Evolutionary conservation across 2,113 vertebrate genomes (phyloP).

Genomic region (Brachypteracias leptosomus): DNA sequence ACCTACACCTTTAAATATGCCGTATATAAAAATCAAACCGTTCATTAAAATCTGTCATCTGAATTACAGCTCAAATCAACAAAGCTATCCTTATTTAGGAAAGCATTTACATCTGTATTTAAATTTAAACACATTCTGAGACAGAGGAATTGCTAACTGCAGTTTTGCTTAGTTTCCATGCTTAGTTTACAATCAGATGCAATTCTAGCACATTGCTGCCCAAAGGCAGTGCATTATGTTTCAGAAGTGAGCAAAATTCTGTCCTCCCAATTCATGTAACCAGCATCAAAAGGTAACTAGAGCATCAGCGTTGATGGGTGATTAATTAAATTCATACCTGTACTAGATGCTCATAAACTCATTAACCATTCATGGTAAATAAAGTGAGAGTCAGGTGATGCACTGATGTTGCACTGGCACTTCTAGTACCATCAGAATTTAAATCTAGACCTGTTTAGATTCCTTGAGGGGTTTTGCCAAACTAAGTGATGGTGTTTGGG

Average conservation of each 20-base stretch:
- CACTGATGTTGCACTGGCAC: not conserved
- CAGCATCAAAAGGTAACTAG: not conserved
- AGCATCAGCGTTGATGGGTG: rapidly evolving
- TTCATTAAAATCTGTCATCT: not conserved
- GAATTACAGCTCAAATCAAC: not conserved
- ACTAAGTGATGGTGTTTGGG: not conserved
- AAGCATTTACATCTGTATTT: not conserved
- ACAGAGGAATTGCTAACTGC: not conserved
- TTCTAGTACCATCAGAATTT: not conserved
- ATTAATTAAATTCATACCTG: not conserved
- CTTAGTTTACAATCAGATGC: not conserved
- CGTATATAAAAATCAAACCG: not conserved
- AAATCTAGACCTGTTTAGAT: not conserved
- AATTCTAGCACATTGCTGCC: not conserved
- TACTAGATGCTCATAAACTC: not conserved
- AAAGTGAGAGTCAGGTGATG: not conserved
- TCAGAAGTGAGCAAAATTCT: not conserved
- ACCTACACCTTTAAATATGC: not conserved
- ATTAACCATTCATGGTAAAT: not conserved
- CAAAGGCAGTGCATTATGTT: not conserved
- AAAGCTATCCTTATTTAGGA: not conserved
- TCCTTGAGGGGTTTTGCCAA: not conserved
- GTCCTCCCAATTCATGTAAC: not conserved
- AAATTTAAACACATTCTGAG: not conserved
- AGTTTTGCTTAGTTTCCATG: not conserved